Base-by-base conservation (phyloP, 2,113 vertebrate species). In the Pogonocichla stellata region DNA sequence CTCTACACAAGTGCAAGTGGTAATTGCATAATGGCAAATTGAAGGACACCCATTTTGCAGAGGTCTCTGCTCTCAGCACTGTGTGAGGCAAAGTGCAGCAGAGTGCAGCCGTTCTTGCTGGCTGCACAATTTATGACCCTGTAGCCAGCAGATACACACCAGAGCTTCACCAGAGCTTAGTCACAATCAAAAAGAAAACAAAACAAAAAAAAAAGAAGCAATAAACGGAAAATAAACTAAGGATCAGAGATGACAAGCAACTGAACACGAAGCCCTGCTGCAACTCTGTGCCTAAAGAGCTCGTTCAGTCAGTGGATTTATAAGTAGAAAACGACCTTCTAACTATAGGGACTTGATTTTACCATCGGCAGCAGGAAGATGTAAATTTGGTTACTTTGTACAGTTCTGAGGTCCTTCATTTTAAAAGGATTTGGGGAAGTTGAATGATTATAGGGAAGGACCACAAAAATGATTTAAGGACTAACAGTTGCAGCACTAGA, bases 381-480 rank as follows among this genome's bases (percentile, higher is more conserved):
- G 10, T 62, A 93, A 83, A 83, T 45, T 58, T 79, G 62, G 81
- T 80, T 79, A 71, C 69, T 88, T 69, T n/a, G 28, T 64, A 40
- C 45, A 26, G 34, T 81, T 72, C 50, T 65, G 61, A 91, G n/a
- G 45, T 54, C 73, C 53, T 81, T 91, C 3, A 13, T 91, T 91
- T 95, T 85, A 69, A 91, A 87, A 87, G 57, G 66, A 87, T 87
- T 26, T 58, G 77, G 74, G 65, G 45, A 95, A 95, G 61, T 25
- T 64, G 65, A 81, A 61, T 57, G 73, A 65, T 50, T 81, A 38
- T 29, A 85, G 48, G 34, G 38, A 77, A 80, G 70, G 71, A 57
- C 16, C 3, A 9, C 80, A 91, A 61, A 95, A 89, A 84, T 72
- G 2, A 88, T 91, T 93, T 87, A 86, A 91, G 38, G 61, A 79